Evolutionary conservation across 1,140 invertebrate genomes (phyloP).

Genomic region (Anastrepha ludens): DNA sequence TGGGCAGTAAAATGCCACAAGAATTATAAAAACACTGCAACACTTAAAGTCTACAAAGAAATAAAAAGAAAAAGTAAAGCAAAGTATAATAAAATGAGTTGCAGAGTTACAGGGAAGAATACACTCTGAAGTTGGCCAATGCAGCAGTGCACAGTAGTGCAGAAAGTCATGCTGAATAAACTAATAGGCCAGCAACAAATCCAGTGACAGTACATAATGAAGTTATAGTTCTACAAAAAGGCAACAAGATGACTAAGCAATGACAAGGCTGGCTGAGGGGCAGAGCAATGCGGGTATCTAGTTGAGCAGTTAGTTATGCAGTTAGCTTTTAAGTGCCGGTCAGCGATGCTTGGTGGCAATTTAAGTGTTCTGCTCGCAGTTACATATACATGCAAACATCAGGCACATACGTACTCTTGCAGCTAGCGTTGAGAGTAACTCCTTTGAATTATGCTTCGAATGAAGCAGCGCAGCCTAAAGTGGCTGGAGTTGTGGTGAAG

Average conservation of each 20-base stretch:
- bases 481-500: background rate
- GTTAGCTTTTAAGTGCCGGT: constrained; percentile 22
- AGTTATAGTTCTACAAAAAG: constrained; percentile 13
- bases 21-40: background rate
- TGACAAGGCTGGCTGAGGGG: background rate
- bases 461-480: background rate
- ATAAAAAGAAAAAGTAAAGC: background rate
- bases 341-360: background rate
- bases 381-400: background rate
- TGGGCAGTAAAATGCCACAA: constrained; percentile 22
- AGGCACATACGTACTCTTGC: background rate
- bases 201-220: background rate
- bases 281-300: background rate
- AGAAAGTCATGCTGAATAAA: background rate
- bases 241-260: background rate
- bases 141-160: background rate
- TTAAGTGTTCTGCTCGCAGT: background rate
- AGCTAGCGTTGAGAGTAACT: background rate
- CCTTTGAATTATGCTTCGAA: background rate
- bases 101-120: background rate
- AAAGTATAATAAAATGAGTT: background rate
- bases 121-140: background rate
- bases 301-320: background rate
- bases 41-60: background rate
- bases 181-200: background rate